Evolutionary conservation across 2,113 vertebrate genomes (phyloP), one percentile per base, ranked within the genome.

Genomic region (Macheiramphus alcinus): DNA sequence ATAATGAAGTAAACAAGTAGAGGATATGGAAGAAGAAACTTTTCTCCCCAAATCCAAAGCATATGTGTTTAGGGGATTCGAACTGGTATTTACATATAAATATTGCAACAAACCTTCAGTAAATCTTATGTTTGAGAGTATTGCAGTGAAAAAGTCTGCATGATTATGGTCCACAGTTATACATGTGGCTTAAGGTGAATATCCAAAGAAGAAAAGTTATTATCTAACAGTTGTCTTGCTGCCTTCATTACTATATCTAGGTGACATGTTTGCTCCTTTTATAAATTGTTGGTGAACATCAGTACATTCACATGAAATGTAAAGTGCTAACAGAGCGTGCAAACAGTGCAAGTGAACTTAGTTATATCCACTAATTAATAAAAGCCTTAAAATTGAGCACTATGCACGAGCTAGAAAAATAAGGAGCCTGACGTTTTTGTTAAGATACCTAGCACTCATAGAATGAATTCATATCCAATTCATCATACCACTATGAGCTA

Each of bases 341-440:
- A 84, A 84, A 34, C 14, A 62, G 47, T 58, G 11, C 5, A 74
- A 63, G 11, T 38, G 31, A 73, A 20, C 11, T 42, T 73, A 42
- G 8, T 32, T 75, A 27, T 26, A 52, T 34, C 20, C 52, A 68
- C 4, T 87, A 40, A 56, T 56, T 67, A 73, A 68, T n/a, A 62
- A 78, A 79, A n/a, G 6, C 17, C 17, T 79, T 73, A 67, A 67
- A 79, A 61, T 0, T 38, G 36, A 62, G 27, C 20, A 34, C 4
- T 78, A 11, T 9, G 36, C 7, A 36, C 47, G 48, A 85, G 13
- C 7, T 75, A 68, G 48, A 61, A 73, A 68, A 73, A 40, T 16
- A 58, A 58, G 45, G 14, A 62, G 0, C 3, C 25, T 1, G 4
- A 8, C 0, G 0, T 42, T 74, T 82, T 56, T 52, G 6, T 63